These are phyloP conservation scores for Arvicola amphibius DNA, from an alignment of 2,797 vertebrate species.

Conservation along the genomic window DNA sequence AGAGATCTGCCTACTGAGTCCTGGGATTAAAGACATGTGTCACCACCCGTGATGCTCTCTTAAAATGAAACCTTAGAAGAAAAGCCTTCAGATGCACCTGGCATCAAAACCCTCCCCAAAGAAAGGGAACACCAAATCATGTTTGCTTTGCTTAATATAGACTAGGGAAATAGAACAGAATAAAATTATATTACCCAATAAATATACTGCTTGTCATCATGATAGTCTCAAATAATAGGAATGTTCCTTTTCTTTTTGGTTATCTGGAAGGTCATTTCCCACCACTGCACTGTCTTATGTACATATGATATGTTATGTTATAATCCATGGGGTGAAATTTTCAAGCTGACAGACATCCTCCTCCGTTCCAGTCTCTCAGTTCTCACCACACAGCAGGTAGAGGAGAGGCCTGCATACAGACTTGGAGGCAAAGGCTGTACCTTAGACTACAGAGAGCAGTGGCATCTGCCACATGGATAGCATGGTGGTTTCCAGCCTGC, in stretches of 20 bases:
- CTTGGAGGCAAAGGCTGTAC: background rate
- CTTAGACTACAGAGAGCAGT: too few relatives aligned
- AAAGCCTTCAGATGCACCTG: background rate
- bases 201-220: background rate
- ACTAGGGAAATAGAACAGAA: conserved; percentile 14
- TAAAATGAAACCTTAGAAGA: conserved; percentile 36
- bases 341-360: background rate
- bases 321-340: background rate
- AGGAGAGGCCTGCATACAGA: background rate
- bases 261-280: conserved; percentile 34
- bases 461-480: background rate
- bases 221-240: background rate
- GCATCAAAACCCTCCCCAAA: background rate
- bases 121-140: background rate
- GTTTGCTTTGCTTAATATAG: background rate
- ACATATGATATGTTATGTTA: background rate
- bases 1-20: background rate
- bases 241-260: background rate
- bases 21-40: background rate
- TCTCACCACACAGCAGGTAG: background rate
- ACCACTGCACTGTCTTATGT: background rate
- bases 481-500: background rate
- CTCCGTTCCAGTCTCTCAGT: background rate
- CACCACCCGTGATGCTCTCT: background rate
- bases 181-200: background rate